Evolutionary conservation across 2,113 vertebrate genomes (phyloP), one percentile per base, ranked within the genome.

Genomic region (Lates calcarifer): DNA sequence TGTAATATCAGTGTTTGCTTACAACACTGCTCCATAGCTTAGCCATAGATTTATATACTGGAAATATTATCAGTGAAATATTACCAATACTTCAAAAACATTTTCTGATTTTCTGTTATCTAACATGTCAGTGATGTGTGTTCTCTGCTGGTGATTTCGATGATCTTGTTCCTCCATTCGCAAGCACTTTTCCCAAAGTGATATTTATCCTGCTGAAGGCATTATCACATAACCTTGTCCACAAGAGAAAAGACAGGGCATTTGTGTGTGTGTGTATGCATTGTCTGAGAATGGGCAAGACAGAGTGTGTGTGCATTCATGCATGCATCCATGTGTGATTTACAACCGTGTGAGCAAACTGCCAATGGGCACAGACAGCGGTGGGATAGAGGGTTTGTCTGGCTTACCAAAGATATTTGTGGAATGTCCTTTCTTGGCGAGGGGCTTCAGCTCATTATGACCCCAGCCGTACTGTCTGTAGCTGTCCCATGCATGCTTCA

Each of bases 401-500:
- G 77, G 70, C 97, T 96, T 96, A 99, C 98, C 98, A 82, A 99
- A 99, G 94, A 99, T 99, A 93, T 99, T 99, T 78, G 98, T 98
- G 92, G 98, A 96, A 95, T 99, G 98, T 93, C 98, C 98, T 95
- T 99, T 99, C 94, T 96, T 97, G 85, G 98, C 97, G 86, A 99
- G 96, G 74, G 98, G 98, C 94, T 98, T 99, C 87, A 99, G 96
- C 90, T 99, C 98, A 66, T 99, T 99, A 94, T 99, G 98, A 66
- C 98, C 98, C 98, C 98, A 99, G 89, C 98, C 98, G 43, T 98
- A 99, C 41, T 96, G 96, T 68, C 96, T 94, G 70, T 99, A 99
- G 95, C 97, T 99, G 95, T 98, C 96, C 98, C 98, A 99, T 4
- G 98, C 98, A 84, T 99, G 98, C 86, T 99, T 99, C 97, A 97